Base-by-base conservation (phyloP, 2,888 invertebrate genomes). In the Amorpha juglandis region DNA sequence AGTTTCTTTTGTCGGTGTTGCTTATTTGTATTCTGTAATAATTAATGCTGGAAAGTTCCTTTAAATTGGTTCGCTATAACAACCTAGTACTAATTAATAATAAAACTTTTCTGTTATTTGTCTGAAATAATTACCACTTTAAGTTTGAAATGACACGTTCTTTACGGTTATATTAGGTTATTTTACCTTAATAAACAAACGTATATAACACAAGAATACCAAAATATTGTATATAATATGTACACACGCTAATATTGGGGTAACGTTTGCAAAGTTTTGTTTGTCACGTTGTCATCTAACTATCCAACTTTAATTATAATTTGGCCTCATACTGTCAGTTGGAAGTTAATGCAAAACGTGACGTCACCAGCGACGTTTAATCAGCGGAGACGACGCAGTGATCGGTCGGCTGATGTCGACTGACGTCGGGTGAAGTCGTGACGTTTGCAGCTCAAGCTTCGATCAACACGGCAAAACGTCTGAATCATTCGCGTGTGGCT, bases 401-500 rank as follows among this genome's bases (percentile, higher is more conserved):
- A 47, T 70, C n/a, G n/a, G 67, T 69, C 67, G 47, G 53, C 35
- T 48, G 62, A 45, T 63, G 62, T 51, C 47, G 47, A 16, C 66
- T 62, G 55, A 38, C n/a, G 38, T 38, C 55, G 35, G 55, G n/a
- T 64, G 65, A 50, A 48, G 65, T 38, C 63, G 55, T 55, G 21
- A 19, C 55, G 58, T 12, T 14, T 21, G 66, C 63, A 71, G 73
- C 75, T 78, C 74, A 75, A 78, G 78, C 76, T 83, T 86, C 86
- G 84, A 88, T 86, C 83, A 83, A 80, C 75, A 79, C 75, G 75
- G 77, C 71, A 80, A 85, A 88, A 89, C 84, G 85, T 88, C 88
- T 90, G 90, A 89, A 89, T 91, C 89, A 90, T 83, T 90, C 86
- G 89, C 89, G 90, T 91, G 91, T 83, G 86, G 86, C 81, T 90